A percentile compares a stretch with the other conserved stretches of the same genome.
These are phyloP conservation scores for Drosophila atroscutellata DNA, from an alignment of 2,888 invertebrate genomes.

Conservation along the genomic window DNA sequence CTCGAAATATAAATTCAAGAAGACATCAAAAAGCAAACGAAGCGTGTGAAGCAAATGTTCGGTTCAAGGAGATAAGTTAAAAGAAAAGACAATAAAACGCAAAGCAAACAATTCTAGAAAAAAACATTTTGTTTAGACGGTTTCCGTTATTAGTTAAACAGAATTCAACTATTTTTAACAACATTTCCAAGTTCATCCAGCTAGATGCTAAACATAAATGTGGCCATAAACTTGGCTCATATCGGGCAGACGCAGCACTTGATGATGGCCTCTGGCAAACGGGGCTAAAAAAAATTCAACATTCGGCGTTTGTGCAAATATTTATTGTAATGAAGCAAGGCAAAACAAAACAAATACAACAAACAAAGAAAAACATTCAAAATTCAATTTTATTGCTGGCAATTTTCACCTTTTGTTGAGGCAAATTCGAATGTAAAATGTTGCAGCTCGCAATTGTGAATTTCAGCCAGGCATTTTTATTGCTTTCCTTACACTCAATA, in stretches of 20 bases:
- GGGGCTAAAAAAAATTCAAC: slow-evolving; percentile 45
- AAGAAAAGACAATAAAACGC: slow-evolving; percentile 2
- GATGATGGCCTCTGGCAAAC: slow-evolving; percentile 30
- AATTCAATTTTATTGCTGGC: slow-evolving; percentile 47
- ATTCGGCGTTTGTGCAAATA: slow-evolving; percentile 53
- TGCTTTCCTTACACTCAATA: slow-evolving; percentile 41
- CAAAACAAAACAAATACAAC: slow-evolving; percentile 4
- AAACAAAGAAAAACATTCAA: slow-evolving; percentile 38
- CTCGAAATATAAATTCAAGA: slow-evolving; percentile 25
- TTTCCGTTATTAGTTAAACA: slow-evolving; percentile 30
- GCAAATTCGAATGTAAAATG: slow-evolving; percentile 24
- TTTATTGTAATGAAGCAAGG: slow-evolving; percentile 60
- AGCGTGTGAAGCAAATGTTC: slow-evolving; percentile 16
- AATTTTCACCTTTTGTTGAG: slow-evolving; percentile 47
- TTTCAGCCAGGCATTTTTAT: slow-evolving; percentile 57
- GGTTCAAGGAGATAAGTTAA: slow-evolving; percentile 20
- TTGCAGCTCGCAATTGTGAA: slow-evolving; percentile 31
- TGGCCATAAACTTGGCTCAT: slow-evolving; percentile 33
- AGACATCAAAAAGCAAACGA: slow-evolving; percentile 40
- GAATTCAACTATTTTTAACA: slow-evolving; percentile 36
- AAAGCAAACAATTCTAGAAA: background rate
- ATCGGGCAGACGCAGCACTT: slow-evolving; percentile 25
- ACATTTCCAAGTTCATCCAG: slow-evolving; percentile 41
- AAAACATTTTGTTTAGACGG: slow-evolving; percentile 17
- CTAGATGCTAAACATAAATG: slow-evolving; percentile 31